Evolutionary conservation across 2,797 vertebrate species (phyloP), one percentile per base, ranked within the genome.

Genomic region (Acanthiza pusilla): DNA sequence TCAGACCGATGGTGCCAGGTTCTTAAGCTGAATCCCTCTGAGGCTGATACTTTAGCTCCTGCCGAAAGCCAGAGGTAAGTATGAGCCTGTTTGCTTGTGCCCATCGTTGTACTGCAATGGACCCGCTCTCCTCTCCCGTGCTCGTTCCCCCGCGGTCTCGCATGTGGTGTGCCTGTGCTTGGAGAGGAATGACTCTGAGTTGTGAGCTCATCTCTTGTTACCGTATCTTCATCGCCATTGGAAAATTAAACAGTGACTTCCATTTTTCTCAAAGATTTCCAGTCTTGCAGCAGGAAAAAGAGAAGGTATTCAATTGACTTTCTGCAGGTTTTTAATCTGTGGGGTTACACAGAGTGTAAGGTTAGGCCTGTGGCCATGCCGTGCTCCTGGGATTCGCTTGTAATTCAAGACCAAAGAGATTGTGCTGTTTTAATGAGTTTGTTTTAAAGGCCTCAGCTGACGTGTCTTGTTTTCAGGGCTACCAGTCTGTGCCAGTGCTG

Each of bases 31-130:
- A 94, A 79, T 88, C 95, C 67, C 38, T 85, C 84, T 55, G 86
- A 92, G 96, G 23, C 51, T 76, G 77, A 87, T 79, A 54, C 55
- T 93, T 76, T 70, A 95, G 89, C 96, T 96, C 80, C 20, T 3
- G 4, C 94, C 88, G 89, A 50, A 93, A 86, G 88, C 90, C 85
- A 70, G 93, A 88, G 96, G 97, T 97, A 94, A 97, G 97, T 97
- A 81, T 65, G 48, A 93, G 87, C 94, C 96, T 87, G 27, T 95
- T 95, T 85, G 86, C 96, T 89, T 96, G 78, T 96, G 79, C 88
- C 89, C 82, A 13, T 73, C 53, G 1, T 57, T 74, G 80, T 72
- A 79, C 85, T 25, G 26, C 79, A 58, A 34, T 94, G 89, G 94
- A 95, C 60, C 84, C 90, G 0, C 10, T 45, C 30, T 10, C 62